These are phyloP conservation scores for Cataglyphis hispanica DNA, from an alignment of 1,140 invertebrate species.

Conservation along the genomic window DNA sequence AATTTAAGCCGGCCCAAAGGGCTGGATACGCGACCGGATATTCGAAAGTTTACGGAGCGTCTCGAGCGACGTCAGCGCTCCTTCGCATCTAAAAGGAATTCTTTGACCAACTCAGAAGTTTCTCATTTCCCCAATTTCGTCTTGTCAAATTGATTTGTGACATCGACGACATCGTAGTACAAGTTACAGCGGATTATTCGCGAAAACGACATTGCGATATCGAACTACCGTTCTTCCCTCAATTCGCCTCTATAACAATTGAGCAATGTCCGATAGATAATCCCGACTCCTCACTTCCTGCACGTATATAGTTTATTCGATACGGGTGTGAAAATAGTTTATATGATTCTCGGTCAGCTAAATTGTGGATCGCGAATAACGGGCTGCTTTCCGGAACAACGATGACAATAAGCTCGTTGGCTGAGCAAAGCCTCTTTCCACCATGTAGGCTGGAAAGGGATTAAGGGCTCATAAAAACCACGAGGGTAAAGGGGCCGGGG, in stretches of 20 bases:
- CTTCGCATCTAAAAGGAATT: not conserved
- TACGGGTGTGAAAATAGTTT: constrained; percentile 27
- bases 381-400: constrained; percentile 53
- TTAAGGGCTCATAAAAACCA: constrained; percentile 26
- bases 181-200: not conserved
- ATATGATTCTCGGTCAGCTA: constrained; percentile 48
- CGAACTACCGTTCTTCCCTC: not conserved
- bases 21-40: not conserved
- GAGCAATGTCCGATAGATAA: not conserved
- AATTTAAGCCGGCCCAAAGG: not conserved
- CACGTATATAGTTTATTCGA: constrained; percentile 1
- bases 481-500: not conserved
- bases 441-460: constrained; percentile 37
- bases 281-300: not conserved
- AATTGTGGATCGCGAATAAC: constrained; percentile 62
- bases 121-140: not conserved
- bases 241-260: not conserved
- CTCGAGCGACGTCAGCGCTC: not conserved
- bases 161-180: not conserved
- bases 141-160: not conserved
- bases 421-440: constrained; percentile 55
- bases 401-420: constrained; percentile 41
- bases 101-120: not conserved
- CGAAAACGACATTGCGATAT: not conserved
- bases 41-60: constrained; percentile 1